A percentile compares a stretch with the other conserved stretches of the same genome.
Evolutionary conservation across 2,888 invertebrate genomes (phyloP).

Genomic region (Aspidiotus rigidus): DNA sequence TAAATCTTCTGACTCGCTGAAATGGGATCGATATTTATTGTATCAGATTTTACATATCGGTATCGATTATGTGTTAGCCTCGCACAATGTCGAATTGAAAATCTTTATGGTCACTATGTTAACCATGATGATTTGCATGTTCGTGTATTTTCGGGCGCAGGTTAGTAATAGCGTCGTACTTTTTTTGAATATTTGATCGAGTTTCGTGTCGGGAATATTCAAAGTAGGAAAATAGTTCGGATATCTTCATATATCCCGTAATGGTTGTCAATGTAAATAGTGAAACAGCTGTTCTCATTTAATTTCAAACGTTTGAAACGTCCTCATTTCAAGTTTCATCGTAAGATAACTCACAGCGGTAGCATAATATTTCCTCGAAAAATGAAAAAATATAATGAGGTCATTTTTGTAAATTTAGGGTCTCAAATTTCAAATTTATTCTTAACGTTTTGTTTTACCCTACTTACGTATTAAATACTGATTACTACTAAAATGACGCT

Average conservation of each 20-base stretch:
- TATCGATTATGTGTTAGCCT: constrained; percentile 9
- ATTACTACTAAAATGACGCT: neutral
- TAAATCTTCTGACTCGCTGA: neutral
- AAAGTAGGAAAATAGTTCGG: too few relatives aligned
- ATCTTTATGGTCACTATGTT: constrained; percentile 37
- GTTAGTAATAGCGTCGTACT: constrained; percentile 31
- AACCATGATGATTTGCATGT: constrained; percentile 37
- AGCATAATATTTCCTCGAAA: neutral
- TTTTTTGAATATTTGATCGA: too few relatives aligned
- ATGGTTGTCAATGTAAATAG: too few relatives aligned
- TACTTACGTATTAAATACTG: constrained; percentile 5
- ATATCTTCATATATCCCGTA: too few relatives aligned
- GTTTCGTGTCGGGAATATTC: too few relatives aligned
- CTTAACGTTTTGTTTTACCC: neutral
- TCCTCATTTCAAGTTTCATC: too few relatives aligned
- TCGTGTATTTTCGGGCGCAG: constrained; percentile 39
- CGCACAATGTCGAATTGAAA: constrained; percentile 37
- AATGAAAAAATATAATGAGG: neutral
- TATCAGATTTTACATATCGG: constrained; percentile 9
- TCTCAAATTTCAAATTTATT: too few relatives aligned
- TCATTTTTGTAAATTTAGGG: neutral
- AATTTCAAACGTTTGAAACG: too few relatives aligned
- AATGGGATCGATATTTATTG: constrained; percentile 11
- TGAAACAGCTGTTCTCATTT: too few relatives aligned
- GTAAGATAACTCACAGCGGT: neutral